Conservation (phyloP, 2,113 vertebrate genomes). For the Vireo altiloquus region DNA sequence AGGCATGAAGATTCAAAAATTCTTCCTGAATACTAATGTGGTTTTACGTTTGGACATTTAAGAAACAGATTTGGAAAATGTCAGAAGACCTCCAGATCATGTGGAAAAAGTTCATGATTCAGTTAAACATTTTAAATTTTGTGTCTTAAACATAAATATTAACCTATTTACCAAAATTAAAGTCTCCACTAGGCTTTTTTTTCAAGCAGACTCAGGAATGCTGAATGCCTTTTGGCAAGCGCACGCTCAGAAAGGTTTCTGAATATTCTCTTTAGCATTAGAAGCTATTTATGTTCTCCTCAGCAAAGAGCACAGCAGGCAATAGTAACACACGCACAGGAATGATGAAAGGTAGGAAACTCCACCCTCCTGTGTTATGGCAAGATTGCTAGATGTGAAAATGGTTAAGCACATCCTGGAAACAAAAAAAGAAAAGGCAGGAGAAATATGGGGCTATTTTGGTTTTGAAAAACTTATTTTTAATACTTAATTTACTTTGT, state of each 20-base stretch:
- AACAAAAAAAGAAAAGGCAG: neutral
- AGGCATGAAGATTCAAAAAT: neutral
- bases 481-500: neutral
- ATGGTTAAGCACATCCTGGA: neutral
- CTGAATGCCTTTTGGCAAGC: neutral
- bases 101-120: neutral
- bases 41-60: neutral
- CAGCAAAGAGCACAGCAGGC: neutral
- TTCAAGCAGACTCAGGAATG: neutral
- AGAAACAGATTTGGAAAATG: neutral
- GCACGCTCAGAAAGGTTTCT: neutral
- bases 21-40: conserved; percentile 15
- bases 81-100: neutral
- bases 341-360: neutral
- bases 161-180: conserved; percentile 11
- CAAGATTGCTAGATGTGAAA: neutral
- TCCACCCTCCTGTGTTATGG: neutral
- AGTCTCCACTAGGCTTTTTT: neutral
- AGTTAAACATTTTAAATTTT: neutral
- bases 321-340: neutral
- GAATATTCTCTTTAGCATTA: neutral
- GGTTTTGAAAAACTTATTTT: neutral
- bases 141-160: neutral
- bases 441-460: neutral
- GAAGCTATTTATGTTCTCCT: neutral